These are phyloP conservation scores for Muraenolepis orangiensis DNA, from an alignment of 2,797 vertebrate species.

Conservation along the genomic window DNA sequence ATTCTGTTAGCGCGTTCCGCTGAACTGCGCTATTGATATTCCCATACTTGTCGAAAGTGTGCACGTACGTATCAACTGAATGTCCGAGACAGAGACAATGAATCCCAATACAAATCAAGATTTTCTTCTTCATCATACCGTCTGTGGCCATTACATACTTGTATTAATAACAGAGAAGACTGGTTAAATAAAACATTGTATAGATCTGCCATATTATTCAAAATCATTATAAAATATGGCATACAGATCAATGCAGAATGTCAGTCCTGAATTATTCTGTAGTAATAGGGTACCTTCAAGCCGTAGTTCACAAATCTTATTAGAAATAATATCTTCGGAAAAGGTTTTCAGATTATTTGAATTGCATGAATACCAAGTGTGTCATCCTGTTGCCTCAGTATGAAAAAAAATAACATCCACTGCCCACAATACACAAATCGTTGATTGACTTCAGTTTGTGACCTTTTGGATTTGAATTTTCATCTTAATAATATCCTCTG, in stretches of 20 bases:
- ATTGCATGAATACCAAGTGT: background rate
- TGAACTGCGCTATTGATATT: background rate
- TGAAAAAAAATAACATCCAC: background rate
- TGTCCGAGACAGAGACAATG: background rate
- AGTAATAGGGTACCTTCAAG: background rate
- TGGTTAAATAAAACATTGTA: constrained; percentile 7
- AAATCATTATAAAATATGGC: constrained; percentile 5
- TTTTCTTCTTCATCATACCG: background rate
- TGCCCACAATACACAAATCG: background rate
- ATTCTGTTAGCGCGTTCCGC: background rate
- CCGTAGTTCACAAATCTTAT: background rate
- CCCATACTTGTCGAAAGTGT: background rate
- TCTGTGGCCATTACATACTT: background rate
- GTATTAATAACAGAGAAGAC: background rate
- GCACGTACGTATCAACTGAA: background rate
- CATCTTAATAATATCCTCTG: background rate
- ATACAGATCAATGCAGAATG: background rate
- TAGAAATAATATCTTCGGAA: background rate
- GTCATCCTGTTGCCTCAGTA: background rate
- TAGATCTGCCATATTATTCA: background rate
- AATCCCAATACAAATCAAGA: background rate
- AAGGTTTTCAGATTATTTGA: background rate
- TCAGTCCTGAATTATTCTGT: constrained; percentile 2
- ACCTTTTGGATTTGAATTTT: background rate
- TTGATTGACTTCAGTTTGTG: background rate